Evolutionary conservation across 2,797 vertebrate species (phyloP).

Genomic region (Telmatherina bonti): DNA sequence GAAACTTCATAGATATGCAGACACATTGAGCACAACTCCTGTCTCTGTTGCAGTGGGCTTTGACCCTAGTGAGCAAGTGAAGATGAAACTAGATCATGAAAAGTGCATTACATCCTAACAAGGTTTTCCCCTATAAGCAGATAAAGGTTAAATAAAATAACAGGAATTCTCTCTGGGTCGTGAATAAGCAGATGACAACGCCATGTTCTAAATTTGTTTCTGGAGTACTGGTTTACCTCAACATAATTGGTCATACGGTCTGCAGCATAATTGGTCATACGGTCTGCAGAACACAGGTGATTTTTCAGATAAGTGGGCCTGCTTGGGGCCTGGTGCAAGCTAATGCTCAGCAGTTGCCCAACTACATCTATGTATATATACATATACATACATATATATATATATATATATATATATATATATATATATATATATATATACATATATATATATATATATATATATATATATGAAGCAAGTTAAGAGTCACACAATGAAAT

Average conservation of each 20-base stretch:
- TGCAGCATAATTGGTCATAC: conserved; percentile 73
- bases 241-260: conserved; percentile 72
- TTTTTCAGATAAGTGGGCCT: conserved; percentile 80
- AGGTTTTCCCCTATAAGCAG: conserved; percentile 63
- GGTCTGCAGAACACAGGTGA: conserved; percentile 75
- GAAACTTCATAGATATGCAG: conserved; percentile 38
- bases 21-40: conserved; percentile 22
- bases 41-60: conserved; percentile 30
- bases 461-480: conserved; percentile 14
- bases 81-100: conserved; percentile 60
- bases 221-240: conserved; percentile 68
- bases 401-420: conserved; percentile 9
- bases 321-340: conserved; percentile 74
- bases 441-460: conserved; percentile 25
- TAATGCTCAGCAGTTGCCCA: conserved; percentile 67
- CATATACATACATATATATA: conserved; percentile 25
- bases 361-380: too few species aligned
- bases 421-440: conserved; percentile 12
- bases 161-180: conserved; percentile 61
- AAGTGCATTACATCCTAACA: conserved; percentile 70
- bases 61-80: conserved; percentile 50
- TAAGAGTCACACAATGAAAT: conserved; percentile 16
- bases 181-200: conserved; percentile 66
- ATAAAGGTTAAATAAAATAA: conserved; percentile 74
- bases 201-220: conserved; percentile 66